phyloP scores from a whole-genome alignment of 2,888 invertebrate species.

The Peribatodes rhomboidaria region DNA sequence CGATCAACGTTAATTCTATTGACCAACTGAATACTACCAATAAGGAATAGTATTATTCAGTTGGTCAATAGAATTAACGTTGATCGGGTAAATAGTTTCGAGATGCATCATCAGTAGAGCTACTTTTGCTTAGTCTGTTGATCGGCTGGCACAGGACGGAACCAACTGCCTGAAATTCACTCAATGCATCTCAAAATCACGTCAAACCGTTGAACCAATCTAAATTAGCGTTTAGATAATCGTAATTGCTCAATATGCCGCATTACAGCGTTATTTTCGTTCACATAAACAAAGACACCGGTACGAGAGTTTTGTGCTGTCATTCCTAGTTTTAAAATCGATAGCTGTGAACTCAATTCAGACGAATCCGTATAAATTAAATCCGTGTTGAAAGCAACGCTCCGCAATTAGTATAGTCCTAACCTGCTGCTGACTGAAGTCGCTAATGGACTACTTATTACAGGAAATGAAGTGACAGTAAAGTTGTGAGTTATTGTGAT shows the following conservation, averaged over 20 bases:
- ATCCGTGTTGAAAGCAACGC: constrained; percentile 47
- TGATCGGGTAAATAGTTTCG: background rate
- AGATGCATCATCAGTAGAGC: too few species aligned
- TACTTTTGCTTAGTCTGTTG: too few species aligned
- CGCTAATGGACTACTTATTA: constrained; percentile 19
- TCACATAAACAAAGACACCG: constrained; percentile 30
- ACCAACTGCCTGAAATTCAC: too few species aligned
- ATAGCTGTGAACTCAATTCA: constrained; percentile 52
- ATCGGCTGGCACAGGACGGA: too few species aligned
- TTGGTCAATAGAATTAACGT: background rate
- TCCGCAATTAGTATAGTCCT: constrained; percentile 42
- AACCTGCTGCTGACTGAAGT: constrained; percentile 34
- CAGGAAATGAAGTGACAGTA: background rate
- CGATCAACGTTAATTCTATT: background rate
- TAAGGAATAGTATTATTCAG: background rate
- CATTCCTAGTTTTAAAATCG: constrained; percentile 48
- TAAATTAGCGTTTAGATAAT: constrained; percentile 1
- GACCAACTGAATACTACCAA: background rate
- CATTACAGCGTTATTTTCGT: constrained; percentile 31
- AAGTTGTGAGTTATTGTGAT: constrained; percentile 1
- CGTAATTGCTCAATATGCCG: constrained; percentile 29
- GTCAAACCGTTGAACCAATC: background rate
- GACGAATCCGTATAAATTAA: constrained; percentile 53
- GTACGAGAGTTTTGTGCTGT: constrained; percentile 30
- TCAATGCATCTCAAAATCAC: background rate